Conservation (phyloP, 2,797 vertebrate genomes). For the Thunnus albacares region DNA sequence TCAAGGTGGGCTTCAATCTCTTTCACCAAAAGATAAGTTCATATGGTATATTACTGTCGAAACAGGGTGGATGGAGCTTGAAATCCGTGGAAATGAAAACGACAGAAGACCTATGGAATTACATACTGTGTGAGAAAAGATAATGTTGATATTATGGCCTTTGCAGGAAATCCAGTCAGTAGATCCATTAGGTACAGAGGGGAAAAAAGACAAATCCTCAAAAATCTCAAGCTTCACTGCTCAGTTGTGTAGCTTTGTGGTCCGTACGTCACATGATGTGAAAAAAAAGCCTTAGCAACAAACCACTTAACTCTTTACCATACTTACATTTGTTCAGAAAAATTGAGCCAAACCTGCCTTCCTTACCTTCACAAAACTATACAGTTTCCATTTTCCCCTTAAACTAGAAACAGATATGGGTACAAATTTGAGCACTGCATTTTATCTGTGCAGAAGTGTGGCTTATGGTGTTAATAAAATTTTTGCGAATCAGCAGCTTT, state of each 20-base stretch:
- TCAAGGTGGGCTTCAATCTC: conserved; percentile 79
- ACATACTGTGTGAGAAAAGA: conserved; percentile 49
- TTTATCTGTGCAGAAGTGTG: conserved; percentile 76
- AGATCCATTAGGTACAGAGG: conserved; percentile 38
- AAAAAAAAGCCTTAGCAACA: conserved; percentile 38
- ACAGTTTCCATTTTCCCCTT: conserved; percentile 47
- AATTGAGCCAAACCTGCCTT: conserved; percentile 46
- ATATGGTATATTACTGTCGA: conserved; percentile 55
- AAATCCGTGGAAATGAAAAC: conserved; percentile 59
- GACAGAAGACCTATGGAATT: conserved; percentile 50
- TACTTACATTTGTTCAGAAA: conserved; percentile 60
- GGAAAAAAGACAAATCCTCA: conserved; percentile 9
- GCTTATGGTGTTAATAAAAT: conserved; percentile 84
- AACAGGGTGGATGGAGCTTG: conserved; percentile 45
- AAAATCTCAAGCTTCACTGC: conserved; percentile 38
- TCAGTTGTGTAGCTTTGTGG: conserved; percentile 51
- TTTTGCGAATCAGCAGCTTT: conserved; percentile 94
- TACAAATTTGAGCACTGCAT: conserved; percentile 73
- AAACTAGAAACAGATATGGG: conserved; percentile 67
- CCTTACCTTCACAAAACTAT: conserved; percentile 38
- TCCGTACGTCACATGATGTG: conserved; percentile 26
- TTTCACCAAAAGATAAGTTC: conserved; percentile 67
- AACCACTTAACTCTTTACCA: conserved; percentile 28
- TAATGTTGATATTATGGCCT: conserved; percentile 37
- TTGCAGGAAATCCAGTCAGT: conserved; percentile 52